Evolutionary conservation across 2,113 vertebrate species (phyloP).

Genomic region (Rattus rattus): DNA sequence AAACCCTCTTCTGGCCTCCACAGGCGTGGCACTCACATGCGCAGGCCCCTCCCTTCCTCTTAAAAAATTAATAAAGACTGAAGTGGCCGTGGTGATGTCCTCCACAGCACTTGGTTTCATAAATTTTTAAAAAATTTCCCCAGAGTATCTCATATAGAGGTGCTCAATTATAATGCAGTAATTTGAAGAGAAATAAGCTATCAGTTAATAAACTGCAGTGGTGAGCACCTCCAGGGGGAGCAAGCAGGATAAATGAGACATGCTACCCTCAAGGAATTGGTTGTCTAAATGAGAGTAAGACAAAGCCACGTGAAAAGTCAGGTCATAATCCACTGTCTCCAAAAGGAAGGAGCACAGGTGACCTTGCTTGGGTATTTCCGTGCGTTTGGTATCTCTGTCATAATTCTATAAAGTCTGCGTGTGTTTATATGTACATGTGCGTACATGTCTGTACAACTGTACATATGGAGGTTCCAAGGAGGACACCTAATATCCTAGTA

Average conservation of each 20-base stretch:
- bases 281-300: background rate
- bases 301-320: background rate
- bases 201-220: background rate
- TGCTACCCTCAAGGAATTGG: background rate
- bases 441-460: background rate
- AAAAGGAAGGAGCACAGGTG: background rate
- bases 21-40: background rate
- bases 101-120: background rate
- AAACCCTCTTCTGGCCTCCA: background rate
- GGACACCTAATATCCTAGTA: background rate
- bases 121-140: constrained; percentile 31
- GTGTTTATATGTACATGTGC: background rate
- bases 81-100: background rate
- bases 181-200: constrained; percentile 52
- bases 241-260: background rate
- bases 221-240: background rate
- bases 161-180: constrained; percentile 34
- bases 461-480: background rate
- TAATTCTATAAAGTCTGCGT: background rate
- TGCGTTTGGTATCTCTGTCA: no score
- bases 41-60: background rate
- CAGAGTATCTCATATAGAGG: background rate
- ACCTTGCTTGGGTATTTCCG: background rate
- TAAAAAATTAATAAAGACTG: background rate
- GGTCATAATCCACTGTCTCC: background rate